These are phyloP conservation scores for Falcunculus frontatus DNA, from an alignment of 2,113 vertebrate species.

Conservation along the genomic window DNA sequence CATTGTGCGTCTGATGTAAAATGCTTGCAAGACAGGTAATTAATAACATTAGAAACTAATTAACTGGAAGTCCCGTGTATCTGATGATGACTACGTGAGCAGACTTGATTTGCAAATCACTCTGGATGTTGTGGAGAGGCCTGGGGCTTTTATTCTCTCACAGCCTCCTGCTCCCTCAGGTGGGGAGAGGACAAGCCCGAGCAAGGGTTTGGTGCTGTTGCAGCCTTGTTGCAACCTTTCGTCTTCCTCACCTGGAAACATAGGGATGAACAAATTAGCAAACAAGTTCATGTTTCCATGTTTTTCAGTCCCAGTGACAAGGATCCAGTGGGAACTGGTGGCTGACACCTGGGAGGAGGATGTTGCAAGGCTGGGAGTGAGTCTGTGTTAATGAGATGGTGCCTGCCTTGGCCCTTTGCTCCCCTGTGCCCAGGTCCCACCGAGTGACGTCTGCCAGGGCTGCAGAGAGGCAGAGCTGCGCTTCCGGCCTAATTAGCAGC, in stretches of 20 bases:
- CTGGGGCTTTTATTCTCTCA: background rate
- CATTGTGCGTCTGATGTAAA: background rate
- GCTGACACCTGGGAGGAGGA: background rate
- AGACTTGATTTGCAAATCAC: background rate
- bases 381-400: background rate
- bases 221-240: background rate
- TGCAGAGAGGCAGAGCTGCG: background rate
- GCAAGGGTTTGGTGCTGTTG: background rate
- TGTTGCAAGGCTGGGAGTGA: background rate
- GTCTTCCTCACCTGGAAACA: background rate
- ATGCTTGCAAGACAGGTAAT: slow-evolving; percentile 47
- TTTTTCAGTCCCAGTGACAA: background rate
- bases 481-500: background rate
- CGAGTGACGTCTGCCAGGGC: slow-evolving; percentile 12
- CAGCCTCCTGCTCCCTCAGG: background rate
- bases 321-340: background rate
- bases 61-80: slow-evolving; percentile 11
- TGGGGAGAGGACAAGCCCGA: background rate
- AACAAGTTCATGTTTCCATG: accelerated
- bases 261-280: accelerated
- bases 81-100: background rate
- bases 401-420: background rate
- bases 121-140: background rate
- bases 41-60: slow-evolving; percentile 49
- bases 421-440: background rate